Evolutionary conservation across 1,140 invertebrate genomes (phyloP), one percentile per base, ranked within the genome.

Genomic region (Ditylenchus dipsaci): DNA sequence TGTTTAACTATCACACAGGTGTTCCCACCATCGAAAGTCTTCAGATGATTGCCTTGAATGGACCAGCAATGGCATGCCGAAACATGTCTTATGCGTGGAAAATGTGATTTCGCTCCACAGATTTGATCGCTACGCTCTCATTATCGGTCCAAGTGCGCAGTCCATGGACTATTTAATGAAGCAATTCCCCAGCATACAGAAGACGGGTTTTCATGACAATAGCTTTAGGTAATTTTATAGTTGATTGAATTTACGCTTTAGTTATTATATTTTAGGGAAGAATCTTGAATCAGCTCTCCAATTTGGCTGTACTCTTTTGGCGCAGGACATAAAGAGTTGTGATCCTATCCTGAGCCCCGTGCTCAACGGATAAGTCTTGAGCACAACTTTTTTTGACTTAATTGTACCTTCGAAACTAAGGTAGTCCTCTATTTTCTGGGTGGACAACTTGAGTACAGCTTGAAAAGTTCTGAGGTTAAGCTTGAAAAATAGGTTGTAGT

Each of bases 271-370:
- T 71, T 79, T 38, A 47, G 88, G 95, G 49, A 99, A 99, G 85
- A 98, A 98, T 85, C 85, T 99, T 38, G 96, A 99, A 85, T 95
- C 92, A 71, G 95, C 96, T 0, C 85, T 99, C 15, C 89, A 96
- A 75, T 99, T 99, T 85, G 96, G 96, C 78, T 98, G 98, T 85
- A 95, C 95, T 1, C 85, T 99, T 11, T 86, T 99, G 15, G 95
- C 99, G 0, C 91, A 93, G 87, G 96, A 99, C 84, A 96, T 99
- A 17, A 96, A 99, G 85, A 97, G 93, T 84, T 99, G 99, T 84
- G 96, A 99, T 86, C 95, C 96, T 0, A 97, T 99, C 79, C 87
- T 97, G 71, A 99, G 99, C 95, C n/a, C 96, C 0, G 95, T 99
- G 1, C 84, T 99, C 63, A 99, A 99, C 82, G 87, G 93, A 67